Evolutionary conservation across 2,113 vertebrate genomes (phyloP).

Genomic region (Macroglossus sobrinus): DNA sequence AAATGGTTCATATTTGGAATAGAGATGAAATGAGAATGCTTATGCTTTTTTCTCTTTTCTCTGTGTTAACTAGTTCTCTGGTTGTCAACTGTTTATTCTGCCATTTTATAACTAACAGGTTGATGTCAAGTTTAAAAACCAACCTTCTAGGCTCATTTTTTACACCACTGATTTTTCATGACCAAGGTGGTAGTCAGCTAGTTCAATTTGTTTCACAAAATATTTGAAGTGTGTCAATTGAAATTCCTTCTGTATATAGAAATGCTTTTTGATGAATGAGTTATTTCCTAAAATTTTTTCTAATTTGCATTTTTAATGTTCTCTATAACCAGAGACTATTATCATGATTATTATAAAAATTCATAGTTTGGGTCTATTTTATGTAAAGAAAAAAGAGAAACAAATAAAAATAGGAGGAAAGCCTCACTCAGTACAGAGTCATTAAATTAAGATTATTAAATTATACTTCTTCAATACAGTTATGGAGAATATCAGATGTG

Average conservation of each 20-base stretch:
- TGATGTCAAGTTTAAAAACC: background rate
- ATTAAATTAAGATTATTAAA: conserved; percentile 1
- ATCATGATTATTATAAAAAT: conserved; percentile 3
- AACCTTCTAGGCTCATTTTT: background rate
- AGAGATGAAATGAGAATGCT: background rate
- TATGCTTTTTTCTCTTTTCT: background rate
- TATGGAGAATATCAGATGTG: background rate
- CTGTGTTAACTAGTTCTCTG: background rate
- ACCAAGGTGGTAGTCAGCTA: background rate
- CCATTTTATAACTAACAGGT: background rate
- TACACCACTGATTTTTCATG: background rate
- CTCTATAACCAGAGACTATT: background rate
- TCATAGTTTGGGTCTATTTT: background rate
- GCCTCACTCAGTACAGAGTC: background rate
- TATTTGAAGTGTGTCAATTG: background rate
- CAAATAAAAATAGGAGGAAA: background rate
- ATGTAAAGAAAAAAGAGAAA: conserved; percentile 5
- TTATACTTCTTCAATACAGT: background rate
- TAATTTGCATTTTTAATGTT: background rate
- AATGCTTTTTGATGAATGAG: background rate
- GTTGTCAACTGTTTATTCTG: background rate
- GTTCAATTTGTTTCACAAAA: background rate
- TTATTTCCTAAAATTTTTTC: background rate
- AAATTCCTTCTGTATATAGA: background rate
- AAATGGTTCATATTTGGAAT: background rate